These are phyloP conservation scores for Hestina assimilis DNA, from an alignment of 1,140 invertebrate genomes.

Conservation along the genomic window DNA sequence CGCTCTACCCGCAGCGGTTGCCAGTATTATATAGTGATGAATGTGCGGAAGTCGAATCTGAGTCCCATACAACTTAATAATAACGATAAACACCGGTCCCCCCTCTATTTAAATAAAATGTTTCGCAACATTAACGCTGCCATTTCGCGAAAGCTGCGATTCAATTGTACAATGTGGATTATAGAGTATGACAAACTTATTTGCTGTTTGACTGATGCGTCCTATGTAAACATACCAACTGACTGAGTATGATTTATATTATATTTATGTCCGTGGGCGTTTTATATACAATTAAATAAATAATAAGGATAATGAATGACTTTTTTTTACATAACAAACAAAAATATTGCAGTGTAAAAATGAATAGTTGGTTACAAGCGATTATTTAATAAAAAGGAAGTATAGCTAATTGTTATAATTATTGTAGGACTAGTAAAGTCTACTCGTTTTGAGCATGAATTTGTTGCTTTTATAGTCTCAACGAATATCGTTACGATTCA, in stretches of 20 bases:
- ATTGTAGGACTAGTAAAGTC: too few relatives aligned
- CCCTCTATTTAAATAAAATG: conserved; percentile 62
- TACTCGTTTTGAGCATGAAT: too few relatives aligned
- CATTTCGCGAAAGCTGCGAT: conserved; percentile 55
- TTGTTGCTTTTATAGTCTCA: too few relatives aligned
- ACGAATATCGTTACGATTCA: too few relatives aligned
- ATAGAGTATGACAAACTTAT: conserved; percentile 63
- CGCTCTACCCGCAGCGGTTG: conserved; percentile 45
- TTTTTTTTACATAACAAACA: too few relatives aligned
- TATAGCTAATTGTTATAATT: too few relatives aligned
- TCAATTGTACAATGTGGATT: conserved; percentile 52
- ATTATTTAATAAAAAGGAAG: too few relatives aligned
- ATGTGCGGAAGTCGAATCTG: conserved; percentile 62
- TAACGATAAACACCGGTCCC: conserved; percentile 67
- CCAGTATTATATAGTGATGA: conserved; percentile 53
- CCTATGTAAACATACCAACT: not conserved
- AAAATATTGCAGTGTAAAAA: too few relatives aligned
- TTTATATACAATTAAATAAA: too few relatives aligned
- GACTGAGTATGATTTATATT: not conserved
- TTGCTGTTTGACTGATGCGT: conserved; percentile 51
- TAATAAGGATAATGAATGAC: too few relatives aligned
- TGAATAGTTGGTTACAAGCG: too few relatives aligned
- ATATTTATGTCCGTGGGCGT: not conserved
- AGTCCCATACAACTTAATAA: conserved; percentile 69
- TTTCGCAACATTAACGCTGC: conserved; percentile 63